Evolutionary conservation across 2,888 invertebrate genomes (phyloP).

Genomic region (Bhutanitis thaidina): DNA sequence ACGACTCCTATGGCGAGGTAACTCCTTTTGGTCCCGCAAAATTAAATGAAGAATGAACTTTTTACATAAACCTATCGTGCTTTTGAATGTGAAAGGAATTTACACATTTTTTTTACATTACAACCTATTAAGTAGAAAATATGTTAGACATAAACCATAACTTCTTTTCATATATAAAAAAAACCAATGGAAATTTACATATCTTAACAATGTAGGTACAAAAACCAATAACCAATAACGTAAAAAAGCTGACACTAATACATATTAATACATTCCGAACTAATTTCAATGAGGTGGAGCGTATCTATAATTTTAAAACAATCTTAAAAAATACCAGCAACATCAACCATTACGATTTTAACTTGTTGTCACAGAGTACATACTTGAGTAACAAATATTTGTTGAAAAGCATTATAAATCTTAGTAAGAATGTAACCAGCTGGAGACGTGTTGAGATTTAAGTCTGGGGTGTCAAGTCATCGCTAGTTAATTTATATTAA

Average conservation of each 20-base stretch:
- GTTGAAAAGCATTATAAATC: background rate
- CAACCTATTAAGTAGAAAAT: too few relatives aligned
- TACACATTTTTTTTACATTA: too few relatives aligned
- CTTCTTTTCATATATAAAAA: conserved; percentile 5
- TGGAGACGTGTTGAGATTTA: conserved; percentile 39
- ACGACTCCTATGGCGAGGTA: too few relatives aligned
- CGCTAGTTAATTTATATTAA: conserved; percentile 75
- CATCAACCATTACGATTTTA: conserved; percentile 1
- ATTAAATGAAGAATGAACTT: too few relatives aligned
- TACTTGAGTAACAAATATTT: background rate
- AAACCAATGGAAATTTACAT: conserved; percentile 58
- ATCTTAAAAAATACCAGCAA: conserved; percentile 15
- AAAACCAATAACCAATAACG: conserved; percentile 67
- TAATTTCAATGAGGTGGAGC: conserved; percentile 59
- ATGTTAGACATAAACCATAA: too few relatives aligned
- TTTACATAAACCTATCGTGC: too few relatives aligned
- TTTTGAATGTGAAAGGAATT: too few relatives aligned
- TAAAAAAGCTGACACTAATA: conserved; percentile 68
- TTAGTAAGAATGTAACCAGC: conserved; percentile 26
- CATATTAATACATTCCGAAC: conserved; percentile 68
- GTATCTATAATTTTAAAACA: conserved; percentile 39
- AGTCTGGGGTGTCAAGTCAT: conserved; percentile 70
- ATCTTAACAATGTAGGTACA: conserved; percentile 61
- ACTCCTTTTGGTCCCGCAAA: too few relatives aligned
- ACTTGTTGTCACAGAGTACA: background rate